phyloP scores from a whole-genome alignment of 37 sponge, comb jelly and placozoan genomes.

The Aplysina aerophoba region DNA sequence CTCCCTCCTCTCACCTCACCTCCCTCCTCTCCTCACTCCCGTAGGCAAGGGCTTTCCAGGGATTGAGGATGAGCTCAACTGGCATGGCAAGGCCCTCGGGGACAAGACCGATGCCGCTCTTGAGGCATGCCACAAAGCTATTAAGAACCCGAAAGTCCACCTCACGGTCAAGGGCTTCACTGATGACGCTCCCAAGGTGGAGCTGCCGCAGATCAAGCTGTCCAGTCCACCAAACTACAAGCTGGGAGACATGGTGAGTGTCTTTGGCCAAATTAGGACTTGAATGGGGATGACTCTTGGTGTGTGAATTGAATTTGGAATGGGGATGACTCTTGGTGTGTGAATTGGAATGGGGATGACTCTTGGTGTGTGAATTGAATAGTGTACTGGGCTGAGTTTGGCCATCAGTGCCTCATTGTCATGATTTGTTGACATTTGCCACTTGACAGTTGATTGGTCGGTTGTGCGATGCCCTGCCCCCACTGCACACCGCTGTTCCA shows the following conservation, averaged over 20 bases:
- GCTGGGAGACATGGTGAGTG: conserved; percentile 78
- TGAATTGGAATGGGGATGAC: too few relatives aligned
- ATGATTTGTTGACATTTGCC: too few relatives aligned
- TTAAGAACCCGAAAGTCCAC: conserved; percentile 66
- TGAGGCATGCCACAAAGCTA: conserved; percentile 63
- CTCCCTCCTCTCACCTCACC: not conserved
- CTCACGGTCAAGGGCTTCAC: conserved; percentile 41
- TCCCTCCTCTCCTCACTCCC: not conserved
- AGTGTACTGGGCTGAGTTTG: too few relatives aligned
- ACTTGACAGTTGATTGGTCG: too few relatives aligned
- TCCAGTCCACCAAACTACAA: conserved; percentile 87
- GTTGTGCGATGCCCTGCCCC: too few relatives aligned
- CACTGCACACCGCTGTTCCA: not conserved
- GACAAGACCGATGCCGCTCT: conserved; percentile 61
- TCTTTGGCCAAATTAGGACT: not conserved
- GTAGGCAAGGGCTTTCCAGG: conserved; percentile 68
- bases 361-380: too few relatives aligned
- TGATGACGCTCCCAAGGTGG: conserved; percentile 84
- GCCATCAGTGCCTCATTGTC: too few relatives aligned
- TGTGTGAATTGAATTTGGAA: too few relatives aligned
- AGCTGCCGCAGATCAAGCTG: conserved; percentile 63
- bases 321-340: too few relatives aligned
- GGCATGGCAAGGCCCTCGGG: conserved; percentile 93
- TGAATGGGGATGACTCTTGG: too few relatives aligned
- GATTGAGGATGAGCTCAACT: conserved; percentile 79